phyloP scores from a whole-genome alignment of 2,797 vertebrate species.

The Gephyroberyx darwinii region DNA sequence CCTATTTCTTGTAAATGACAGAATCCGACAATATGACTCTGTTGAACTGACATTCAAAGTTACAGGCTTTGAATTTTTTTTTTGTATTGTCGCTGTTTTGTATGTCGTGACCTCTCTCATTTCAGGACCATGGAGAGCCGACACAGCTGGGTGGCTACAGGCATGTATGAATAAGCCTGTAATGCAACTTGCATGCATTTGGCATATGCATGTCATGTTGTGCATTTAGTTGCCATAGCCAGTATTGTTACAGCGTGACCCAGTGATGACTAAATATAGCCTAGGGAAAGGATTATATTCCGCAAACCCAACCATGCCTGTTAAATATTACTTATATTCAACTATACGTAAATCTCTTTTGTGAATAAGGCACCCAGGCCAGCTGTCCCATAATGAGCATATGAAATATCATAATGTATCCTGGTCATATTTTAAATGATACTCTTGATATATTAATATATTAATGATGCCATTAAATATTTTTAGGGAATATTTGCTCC shows the following conservation, averaged over 20 bases:
- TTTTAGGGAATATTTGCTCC: too few relatives aligned
- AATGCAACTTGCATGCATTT: too few relatives aligned
- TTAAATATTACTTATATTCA: too few relatives aligned
- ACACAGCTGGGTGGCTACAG: conserved; percentile 6
- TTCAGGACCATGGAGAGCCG: conserved; percentile 84
- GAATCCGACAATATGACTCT: not conserved
- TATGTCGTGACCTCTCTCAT: conserved; percentile 9
- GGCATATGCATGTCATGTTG: too few relatives aligned
- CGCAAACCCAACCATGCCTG: not conserved
- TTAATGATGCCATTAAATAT: too few relatives aligned
- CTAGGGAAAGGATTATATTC: not conserved
- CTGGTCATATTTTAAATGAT: too few relatives aligned
- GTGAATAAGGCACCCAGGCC: not conserved
- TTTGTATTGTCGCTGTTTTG: too few relatives aligned
- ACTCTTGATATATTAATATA: too few relatives aligned
- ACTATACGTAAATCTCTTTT: too few relatives aligned
- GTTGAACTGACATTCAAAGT: too few relatives aligned
- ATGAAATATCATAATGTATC: too few relatives aligned
- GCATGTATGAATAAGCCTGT: too few relatives aligned
- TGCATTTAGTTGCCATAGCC: not conserved
- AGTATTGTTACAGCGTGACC: not conserved
- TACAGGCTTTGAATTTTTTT: not conserved
- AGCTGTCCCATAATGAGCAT: not conserved
- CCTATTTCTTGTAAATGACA: not conserved
- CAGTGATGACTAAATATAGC: not conserved